phyloP scores from a whole-genome alignment of 2,113 vertebrate genomes.

The Probosciger aterrimus region DNA sequence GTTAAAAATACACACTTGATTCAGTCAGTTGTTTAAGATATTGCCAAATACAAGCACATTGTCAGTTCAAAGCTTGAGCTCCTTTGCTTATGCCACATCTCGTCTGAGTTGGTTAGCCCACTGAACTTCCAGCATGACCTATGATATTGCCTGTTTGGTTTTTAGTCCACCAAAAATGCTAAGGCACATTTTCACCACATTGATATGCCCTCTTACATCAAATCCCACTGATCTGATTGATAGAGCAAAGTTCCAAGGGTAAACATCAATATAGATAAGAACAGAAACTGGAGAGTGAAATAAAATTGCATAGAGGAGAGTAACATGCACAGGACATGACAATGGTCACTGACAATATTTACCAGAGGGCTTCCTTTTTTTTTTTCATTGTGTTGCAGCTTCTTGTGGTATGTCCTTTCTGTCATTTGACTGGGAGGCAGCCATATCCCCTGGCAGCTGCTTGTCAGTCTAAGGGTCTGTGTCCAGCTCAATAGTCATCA shows the following conservation, averaged over 20 bases:
- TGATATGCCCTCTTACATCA: background rate
- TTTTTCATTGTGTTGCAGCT: background rate
- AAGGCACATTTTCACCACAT: background rate
- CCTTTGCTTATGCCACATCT: background rate
- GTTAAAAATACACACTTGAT: background rate
- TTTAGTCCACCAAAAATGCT: background rate
- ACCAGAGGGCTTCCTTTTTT: background rate
- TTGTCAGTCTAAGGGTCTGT: background rate
- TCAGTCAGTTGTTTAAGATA: background rate
- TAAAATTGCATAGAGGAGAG: background rate
- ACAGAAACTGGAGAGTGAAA: background rate
- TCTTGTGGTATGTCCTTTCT: background rate
- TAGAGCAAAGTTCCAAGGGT: background rate
- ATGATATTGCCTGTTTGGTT: background rate
- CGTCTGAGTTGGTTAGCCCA: background rate
- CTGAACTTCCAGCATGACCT: background rate
- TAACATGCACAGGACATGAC: background rate
- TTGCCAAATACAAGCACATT: background rate
- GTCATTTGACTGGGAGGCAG: background rate
- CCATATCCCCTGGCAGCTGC: background rate
- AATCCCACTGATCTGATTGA: background rate
- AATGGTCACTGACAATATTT: conserved; percentile 21
- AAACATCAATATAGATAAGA: conserved; percentile 6
- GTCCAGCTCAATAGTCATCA: background rate
- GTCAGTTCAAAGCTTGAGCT: background rate